Percentiles rank a stretch among this genome's conserved stretches.
phyloP scores from a whole-genome alignment of 2,888 invertebrate genomes.

The Netelia fuscicornis region DNA sequence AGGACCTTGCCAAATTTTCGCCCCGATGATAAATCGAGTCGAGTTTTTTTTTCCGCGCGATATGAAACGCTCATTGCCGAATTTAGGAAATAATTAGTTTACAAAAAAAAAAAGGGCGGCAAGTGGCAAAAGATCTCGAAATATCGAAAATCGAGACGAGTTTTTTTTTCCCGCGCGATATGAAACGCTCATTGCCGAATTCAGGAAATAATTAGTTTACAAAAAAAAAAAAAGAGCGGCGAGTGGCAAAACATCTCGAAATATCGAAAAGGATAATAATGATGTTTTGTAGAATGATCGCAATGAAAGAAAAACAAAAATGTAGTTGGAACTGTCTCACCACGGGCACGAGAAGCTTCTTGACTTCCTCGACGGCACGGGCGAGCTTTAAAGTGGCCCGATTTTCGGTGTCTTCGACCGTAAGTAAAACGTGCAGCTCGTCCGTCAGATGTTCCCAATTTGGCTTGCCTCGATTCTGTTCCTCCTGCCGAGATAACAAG shows the following conservation, averaged over 20 bases:
- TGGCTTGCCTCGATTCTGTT: conserved; percentile 99
- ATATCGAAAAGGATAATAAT: background rate
- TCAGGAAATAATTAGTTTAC: background rate
- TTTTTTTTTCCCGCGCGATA: background rate
- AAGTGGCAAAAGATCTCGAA: background rate
- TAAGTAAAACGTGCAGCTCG: conserved; percentile 98
- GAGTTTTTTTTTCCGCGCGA: background rate
- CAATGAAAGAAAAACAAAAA: conserved; percentile 30
- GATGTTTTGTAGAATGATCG: background rate
- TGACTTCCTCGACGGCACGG: conserved; percentile 98
- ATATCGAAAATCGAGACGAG: background rate
- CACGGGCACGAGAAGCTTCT: conserved; percentile 98
- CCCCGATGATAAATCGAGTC: background rate
- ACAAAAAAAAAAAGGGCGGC: background rate
- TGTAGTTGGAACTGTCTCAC: conserved; percentile 83
- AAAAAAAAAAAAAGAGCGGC: background rate
- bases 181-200: background rate
- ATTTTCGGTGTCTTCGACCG: conserved; percentile 99
- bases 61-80: background rate
- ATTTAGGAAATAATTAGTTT: background rate
- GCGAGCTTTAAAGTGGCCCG: conserved; percentile 97
- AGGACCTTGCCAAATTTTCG: conserved; percentile 70
- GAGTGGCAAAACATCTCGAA: background rate
- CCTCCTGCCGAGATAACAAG: conserved; percentile 90
- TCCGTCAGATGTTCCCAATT: conserved; percentile 99